A percentile compares a stretch with the other conserved stretches of the same genome.
Evolutionary conservation across 2,113 vertebrate species (phyloP).

Genomic region (Zeus faber): DNA sequence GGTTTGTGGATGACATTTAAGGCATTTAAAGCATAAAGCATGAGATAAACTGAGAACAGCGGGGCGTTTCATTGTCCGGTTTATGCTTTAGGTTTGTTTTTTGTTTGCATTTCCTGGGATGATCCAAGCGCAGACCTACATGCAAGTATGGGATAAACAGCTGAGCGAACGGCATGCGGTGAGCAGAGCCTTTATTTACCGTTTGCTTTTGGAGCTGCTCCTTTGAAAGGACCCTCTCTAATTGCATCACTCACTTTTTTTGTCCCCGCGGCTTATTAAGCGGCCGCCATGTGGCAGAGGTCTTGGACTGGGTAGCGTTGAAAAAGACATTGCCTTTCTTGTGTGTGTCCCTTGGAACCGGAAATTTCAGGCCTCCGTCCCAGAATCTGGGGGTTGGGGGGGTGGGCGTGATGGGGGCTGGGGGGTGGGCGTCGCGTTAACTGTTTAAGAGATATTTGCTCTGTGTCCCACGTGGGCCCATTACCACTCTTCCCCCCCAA

Average conservation of each 20-base stretch:
- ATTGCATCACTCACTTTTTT: slow-evolving; percentile 40
- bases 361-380: slow-evolving; percentile 36
- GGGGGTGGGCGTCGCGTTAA: slow-evolving; percentile 23
- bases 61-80: too few relatives aligned
- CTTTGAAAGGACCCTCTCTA: slow-evolving; percentile 18
- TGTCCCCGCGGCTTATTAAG: slow-evolving; percentile 35
- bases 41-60: too few relatives aligned
- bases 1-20: too few relatives aligned
- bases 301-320: slow-evolving; percentile 14
- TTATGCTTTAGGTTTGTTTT: too few relatives aligned
- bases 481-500: slow-evolving; percentile 30
- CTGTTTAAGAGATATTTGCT: slow-evolving; percentile 34
- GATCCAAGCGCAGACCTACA: too few relatives aligned
- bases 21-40: too few relatives aligned
- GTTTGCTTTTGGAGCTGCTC: slow-evolving; percentile 34
- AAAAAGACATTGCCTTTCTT: slow-evolving; percentile 34
- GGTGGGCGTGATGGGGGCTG: background rate
- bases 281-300: slow-evolving; percentile 14
- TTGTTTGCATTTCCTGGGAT: too few relatives aligned
- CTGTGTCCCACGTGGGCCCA: slow-evolving; percentile 53
- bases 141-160: slow-evolving; percentile 23
- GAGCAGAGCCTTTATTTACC: slow-evolving; percentile 38
- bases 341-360: slow-evolving; percentile 35
- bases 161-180: slow-evolving; percentile 39
- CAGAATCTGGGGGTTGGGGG: slow-evolving; percentile 39